Evolutionary conservation across 2,113 vertebrate species (phyloP).

Genomic region (Amblyopsis rosae): DNA sequence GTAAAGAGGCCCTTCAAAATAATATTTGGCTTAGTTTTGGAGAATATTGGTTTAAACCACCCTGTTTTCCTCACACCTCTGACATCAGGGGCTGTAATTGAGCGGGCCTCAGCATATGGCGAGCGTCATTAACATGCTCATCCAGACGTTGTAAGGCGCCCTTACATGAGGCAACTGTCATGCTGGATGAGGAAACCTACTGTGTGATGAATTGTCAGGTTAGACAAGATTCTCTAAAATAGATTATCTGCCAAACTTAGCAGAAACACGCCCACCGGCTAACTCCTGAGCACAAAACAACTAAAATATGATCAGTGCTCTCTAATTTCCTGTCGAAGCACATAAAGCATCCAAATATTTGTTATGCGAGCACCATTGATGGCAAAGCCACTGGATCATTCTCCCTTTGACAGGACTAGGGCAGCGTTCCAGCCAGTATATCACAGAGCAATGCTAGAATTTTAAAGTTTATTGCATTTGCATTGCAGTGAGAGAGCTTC

Average conservation of each 20-base stretch:
- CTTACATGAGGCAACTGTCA: background rate
- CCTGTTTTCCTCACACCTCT: background rate
- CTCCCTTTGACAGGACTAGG: constrained; percentile 67
- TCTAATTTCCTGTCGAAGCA: constrained; percentile 43
- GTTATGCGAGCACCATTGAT: constrained; percentile 61
- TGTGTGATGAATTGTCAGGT: background rate
- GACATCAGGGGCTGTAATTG: constrained; percentile 59
- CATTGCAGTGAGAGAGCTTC: constrained; percentile 5
- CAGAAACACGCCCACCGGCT: constrained; percentile 18
- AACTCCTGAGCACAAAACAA: constrained; percentile 15
- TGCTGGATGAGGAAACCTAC: background rate
- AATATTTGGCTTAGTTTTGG: background rate
- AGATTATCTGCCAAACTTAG: background rate
- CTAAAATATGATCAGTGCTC: constrained; percentile 3
- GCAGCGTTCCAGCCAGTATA: constrained; percentile 35
- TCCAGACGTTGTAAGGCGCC: constrained; percentile 18
- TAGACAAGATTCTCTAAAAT: background rate
- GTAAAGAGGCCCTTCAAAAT: background rate
- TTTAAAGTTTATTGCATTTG: constrained; percentile 22
- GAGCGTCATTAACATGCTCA: constrained; percentile 26
- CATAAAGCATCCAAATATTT: constrained; percentile 44
- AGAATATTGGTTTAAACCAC: background rate
- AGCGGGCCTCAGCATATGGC: constrained; percentile 55
- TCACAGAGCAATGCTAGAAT: constrained; percentile 25
- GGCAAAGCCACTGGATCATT: constrained; percentile 57